These are phyloP conservation scores for Microctonus hyperodae DNA, from an alignment of 2,888 invertebrate species.

Conservation along the genomic window DNA sequence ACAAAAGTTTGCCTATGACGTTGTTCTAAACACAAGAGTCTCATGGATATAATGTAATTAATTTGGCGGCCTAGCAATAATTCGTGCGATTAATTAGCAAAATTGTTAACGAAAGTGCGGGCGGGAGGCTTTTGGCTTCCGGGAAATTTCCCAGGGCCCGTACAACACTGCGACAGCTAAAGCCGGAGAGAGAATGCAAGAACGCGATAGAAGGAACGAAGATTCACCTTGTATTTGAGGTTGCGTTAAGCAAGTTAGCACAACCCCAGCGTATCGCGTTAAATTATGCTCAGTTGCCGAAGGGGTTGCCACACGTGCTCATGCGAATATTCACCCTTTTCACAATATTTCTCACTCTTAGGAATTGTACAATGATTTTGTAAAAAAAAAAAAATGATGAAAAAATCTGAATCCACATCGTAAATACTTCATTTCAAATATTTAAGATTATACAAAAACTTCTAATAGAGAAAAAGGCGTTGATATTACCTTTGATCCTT, in stretches of 20 bases:
- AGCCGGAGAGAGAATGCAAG: neutral
- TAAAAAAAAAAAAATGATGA: neutral
- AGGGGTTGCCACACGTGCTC: constrained; percentile 47
- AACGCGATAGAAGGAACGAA: neutral
- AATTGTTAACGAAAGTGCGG: constrained; percentile 30
- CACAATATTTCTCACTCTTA: constrained; percentile 29
- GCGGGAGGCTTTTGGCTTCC: constrained; percentile 20
- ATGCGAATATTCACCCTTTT: constrained; percentile 31
- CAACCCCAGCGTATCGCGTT: constrained; percentile 62
- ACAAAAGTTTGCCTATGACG: neutral
- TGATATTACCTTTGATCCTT: constrained; percentile 27
- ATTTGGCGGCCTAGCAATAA: constrained; percentile 25
- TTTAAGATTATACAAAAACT: neutral
- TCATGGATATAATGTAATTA: constrained; percentile 14
- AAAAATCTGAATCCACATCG: neutral
- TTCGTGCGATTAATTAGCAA: constrained; percentile 31
- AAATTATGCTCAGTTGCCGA: constrained; percentile 60
- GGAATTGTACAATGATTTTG: neutral
- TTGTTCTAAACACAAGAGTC: neutral
- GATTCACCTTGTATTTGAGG: constrained; percentile 53
- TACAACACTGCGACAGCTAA: constrained; percentile 12
- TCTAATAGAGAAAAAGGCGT: neutral
- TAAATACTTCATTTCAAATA: neutral
- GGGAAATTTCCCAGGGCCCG: constrained; percentile 23
- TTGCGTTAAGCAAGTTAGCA: constrained; percentile 63